These are phyloP conservation scores for Okamejei kenojei DNA, from an alignment of 2,797 vertebrate species.

Conservation along the genomic window DNA sequence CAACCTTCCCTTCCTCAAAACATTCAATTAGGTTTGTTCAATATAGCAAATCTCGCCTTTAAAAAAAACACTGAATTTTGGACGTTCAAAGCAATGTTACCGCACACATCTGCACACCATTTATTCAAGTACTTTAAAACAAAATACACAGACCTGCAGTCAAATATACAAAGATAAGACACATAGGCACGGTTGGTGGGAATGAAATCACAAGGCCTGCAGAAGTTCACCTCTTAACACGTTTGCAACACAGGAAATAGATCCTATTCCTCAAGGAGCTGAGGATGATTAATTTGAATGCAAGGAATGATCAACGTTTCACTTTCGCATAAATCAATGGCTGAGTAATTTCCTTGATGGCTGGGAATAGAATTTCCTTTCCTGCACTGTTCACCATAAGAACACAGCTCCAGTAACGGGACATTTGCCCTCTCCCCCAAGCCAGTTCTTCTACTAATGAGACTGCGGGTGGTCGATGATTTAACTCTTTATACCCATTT, in stretches of 20 bases:
- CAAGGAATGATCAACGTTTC: neutral
- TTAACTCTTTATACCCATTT: too few relatives aligned
- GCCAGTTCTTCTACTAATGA: too few relatives aligned
- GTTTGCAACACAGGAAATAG: neutral
- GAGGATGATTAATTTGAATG: neutral
- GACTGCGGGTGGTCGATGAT: too few relatives aligned
- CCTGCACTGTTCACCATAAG: neutral
- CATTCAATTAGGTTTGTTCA: neutral
- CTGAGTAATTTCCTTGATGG: neutral
- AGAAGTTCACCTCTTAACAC: neutral
- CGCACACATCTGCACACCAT: neutral
- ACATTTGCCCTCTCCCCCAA: too few relatives aligned
- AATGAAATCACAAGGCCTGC: too few relatives aligned
- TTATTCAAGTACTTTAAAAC: neutral
- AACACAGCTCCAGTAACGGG: too few relatives aligned
- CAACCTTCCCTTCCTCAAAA: neutral
- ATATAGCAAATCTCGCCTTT: neutral
- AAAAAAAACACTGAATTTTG: neutral
- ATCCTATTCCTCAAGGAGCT: neutral
- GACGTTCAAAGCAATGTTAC: neutral
- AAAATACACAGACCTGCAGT: neutral
- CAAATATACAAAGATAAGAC: neutral
- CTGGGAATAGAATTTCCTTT: neutral
- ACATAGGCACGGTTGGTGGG: too few relatives aligned
- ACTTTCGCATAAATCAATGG: neutral